Evolutionary conservation across 2,797 vertebrate genomes (phyloP), one percentile per base, ranked within the genome.

Genomic region (Peromyscus nudipes): DNA sequence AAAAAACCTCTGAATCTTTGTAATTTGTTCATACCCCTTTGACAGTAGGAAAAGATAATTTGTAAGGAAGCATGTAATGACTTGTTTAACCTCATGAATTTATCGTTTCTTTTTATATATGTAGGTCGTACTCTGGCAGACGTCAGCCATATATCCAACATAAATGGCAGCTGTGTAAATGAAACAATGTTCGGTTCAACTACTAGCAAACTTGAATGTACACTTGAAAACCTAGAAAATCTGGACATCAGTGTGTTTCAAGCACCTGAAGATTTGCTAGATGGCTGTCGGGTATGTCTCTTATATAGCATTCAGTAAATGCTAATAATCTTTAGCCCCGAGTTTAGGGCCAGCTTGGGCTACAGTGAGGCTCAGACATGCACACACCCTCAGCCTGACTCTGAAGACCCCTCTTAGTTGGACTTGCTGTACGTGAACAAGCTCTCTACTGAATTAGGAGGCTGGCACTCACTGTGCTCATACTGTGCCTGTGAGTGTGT

Each of bases 111-210:
- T 97, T 27, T 95, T 97, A 93, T 94, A 31, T 97, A 96, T 93
- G 17, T 98, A 99, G 99, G 94, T 98, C 98, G 96, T 37, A 95
- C 96, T 91, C 98, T 99, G 73, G 98, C 99, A 95, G 99, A 99
- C 1, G 98, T 99, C 98, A 99, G 99, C 98, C 99, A 99, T 97
- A 99, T 99, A 98, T 99, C 99, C 93, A 99, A 99, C 95, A 98
- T 99, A 79, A 99, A 97, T 97, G 97, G 99, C 97, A 99, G 98
- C 40, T 98, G 98, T 25, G 95, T 99, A 96, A 99, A 99, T 84
- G 99, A 99, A 98, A 99, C 99, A 0, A 98, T 99, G 0, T 97
- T 98, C 97, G 99, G 98, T 86, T 99, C 99, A 55, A 95, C 95
- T 93, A 97, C 97, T 95, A 99, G 98, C 98, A 99, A 98, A 43